Evolutionary conservation across 35 echinoderm and acorn worm genomes (phyloP), one percentile per base, ranked within the genome.

Genomic region (Apostichopus californicus): DNA sequence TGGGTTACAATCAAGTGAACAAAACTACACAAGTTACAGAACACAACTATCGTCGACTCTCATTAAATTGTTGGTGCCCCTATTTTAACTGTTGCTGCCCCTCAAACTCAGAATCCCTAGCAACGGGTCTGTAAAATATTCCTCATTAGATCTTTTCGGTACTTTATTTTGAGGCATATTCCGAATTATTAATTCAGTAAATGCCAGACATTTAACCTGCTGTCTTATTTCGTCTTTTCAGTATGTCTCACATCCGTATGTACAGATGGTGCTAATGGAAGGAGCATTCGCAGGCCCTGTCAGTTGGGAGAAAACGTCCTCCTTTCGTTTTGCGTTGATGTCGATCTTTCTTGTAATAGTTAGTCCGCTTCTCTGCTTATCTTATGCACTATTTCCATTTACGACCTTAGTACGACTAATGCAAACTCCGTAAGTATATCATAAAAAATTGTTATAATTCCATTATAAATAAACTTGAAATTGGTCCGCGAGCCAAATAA

Each of bases 181-280:
- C 34, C 34, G 34, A 46, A 46, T 46, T 3, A 46, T 46, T 46
- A 46, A 46, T 46, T 46, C 34, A 46, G 34, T 28, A 46, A 46
- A 46, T 46, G 34, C 34, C 34, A 46, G 34, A 46, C 34, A 46
- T 3, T 46, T 46, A 1, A 46, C 34, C 34, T 46, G 28, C 1
- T 34, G 34, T 46, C 3, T 46, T 46, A 46, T 23, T 65, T 65
- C 64, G 10, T 71, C 25, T 59, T 21, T 12, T 26, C 64, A 90
- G 88, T 90, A 90, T 21, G 88, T 90, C n/a, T 77, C 88, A 20
- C 88, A 90, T 56, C 88, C 66, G 2, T 90, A 90, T 34, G 73
- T 21, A 28, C 88, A 90, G 70, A 54, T 78, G 88, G 73, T 90
- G 0, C 28, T 90, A 9, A 77, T 78, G 21, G 88, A 90, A 15